A percentile compares a stretch with the other conserved stretches of the same genome.
Conservation (phyloP, 2,113 vertebrate species). For the Anthoscopus minutus region DNA sequence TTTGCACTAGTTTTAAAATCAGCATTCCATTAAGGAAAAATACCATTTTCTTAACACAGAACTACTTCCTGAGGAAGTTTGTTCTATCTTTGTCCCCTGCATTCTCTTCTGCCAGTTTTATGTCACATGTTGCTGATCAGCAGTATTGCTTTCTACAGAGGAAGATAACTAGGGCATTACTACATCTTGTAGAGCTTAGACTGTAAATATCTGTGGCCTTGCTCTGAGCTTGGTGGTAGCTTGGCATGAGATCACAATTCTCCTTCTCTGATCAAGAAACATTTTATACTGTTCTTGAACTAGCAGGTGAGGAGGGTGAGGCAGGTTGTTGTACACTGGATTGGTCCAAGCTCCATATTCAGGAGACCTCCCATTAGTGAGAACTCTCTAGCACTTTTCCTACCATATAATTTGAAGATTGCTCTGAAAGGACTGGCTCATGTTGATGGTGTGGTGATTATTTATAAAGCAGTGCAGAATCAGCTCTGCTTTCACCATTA, state of each 20-base stretch:
- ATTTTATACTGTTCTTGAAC: not conserved
- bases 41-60: not conserved
- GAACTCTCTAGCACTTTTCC: not conserved
- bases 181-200: not conserved
- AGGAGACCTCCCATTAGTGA: not conserved
- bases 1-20: not conserved
- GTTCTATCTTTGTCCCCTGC: not conserved
- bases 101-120: not conserved
- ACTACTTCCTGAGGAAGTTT: not conserved
- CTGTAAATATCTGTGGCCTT: not conserved
- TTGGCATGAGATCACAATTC: not conserved
- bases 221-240: not conserved
- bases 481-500: not conserved
- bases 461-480: not conserved
- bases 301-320: not conserved
- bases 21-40: not conserved
- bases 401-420: not conserved
- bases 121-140: not conserved
- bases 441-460: fast-evolving
- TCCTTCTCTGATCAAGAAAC: not conserved
- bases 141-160: not conserved
- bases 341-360: not conserved
- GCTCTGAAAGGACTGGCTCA: not conserved
- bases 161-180: not conserved
- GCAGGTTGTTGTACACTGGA: not conserved